A percentile compares a stretch with the other conserved stretches of the same genome.
Conservation (phyloP, 2,888 invertebrate species). For the Buathra laborator region DNA sequence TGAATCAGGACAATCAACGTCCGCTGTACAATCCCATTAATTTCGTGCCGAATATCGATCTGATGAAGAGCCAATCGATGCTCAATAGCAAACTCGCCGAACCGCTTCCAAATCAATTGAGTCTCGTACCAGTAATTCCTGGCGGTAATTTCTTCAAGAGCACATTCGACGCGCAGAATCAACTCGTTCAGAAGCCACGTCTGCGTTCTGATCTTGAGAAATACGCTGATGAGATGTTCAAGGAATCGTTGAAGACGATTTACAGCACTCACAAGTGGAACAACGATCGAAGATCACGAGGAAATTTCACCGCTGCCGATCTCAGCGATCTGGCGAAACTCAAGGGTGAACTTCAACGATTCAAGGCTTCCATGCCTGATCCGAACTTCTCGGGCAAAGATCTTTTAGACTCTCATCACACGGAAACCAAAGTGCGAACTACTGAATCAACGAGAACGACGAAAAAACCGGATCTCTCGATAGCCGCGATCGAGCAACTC, state of each 20-base stretch:
- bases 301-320: slow-evolving; percentile 76
- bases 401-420: slow-evolving; percentile 79
- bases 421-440: slow-evolving; percentile 78
- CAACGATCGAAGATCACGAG: slow-evolving; percentile 76
- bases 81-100: slow-evolving; percentile 77
- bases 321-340: slow-evolving; percentile 77
- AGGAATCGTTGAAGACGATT: slow-evolving; percentile 83
- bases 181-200: slow-evolving; percentile 79
- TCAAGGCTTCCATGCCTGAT: slow-evolving; percentile 74
- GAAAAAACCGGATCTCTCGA: slow-evolving; percentile 75
- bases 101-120: slow-evolving; percentile 77
- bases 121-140: slow-evolving; percentile 80
- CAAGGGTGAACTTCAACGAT: slow-evolving; percentile 78
- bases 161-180: slow-evolving; percentile 74
- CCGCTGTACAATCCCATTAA: slow-evolving; percentile 82
- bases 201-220: slow-evolving; percentile 80
- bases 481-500: slow-evolving; percentile 78
- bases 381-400: slow-evolving; percentile 70
- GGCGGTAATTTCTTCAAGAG: slow-evolving; percentile 82
- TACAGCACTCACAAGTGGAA: slow-evolving; percentile 84
- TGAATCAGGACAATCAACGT: slow-evolving; percentile 71
- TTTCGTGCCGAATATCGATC: slow-evolving; percentile 81
- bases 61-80: slow-evolving; percentile 79
- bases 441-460: slow-evolving; percentile 70
- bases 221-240: slow-evolving; percentile 84